Conservation (phyloP, 1,140 invertebrate genomes). For the Drosophila busckii region DNA sequence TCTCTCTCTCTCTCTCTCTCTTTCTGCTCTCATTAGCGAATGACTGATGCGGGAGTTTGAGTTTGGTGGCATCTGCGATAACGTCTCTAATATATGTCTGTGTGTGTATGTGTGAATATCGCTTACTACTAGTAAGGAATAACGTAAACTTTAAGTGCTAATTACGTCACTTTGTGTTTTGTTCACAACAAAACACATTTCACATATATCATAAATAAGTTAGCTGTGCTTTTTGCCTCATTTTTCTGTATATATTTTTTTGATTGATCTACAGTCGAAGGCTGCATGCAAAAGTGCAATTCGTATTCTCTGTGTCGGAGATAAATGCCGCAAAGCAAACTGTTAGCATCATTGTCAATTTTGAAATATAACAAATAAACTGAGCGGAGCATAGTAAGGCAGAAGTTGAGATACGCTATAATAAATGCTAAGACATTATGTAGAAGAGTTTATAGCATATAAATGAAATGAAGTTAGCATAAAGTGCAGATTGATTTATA, state of each 20-base stretch:
- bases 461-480: too few species aligned
- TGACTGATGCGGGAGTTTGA: constrained; percentile 15
- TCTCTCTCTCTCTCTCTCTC: too few species aligned
- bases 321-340: constrained; percentile 28
- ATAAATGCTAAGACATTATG: too few species aligned
- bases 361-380: constrained; percentile 51
- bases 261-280: constrained; percentile 74
- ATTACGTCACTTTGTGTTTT: constrained; percentile 35
- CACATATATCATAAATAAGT: constrained; percentile 17
- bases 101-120: too few species aligned
- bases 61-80: constrained; percentile 12
- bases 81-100: constrained; percentile 4
- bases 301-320: constrained; percentile 40
- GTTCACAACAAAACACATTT: constrained; percentile 8
- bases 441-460: too few species aligned
- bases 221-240: constrained; percentile 30
- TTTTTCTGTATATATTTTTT: constrained; percentile 29
- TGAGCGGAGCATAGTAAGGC: too few species aligned
- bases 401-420: too few species aligned
- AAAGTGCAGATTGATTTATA: too few species aligned
- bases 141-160: constrained; percentile 37
- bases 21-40: constrained; percentile 30
- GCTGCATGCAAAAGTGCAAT: constrained; percentile 75
- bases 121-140: too few species aligned
- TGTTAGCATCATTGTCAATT: constrained; percentile 38